phyloP scores from a whole-genome alignment of 2,888 invertebrate species.

The Tanaodytes sp. region DNA sequence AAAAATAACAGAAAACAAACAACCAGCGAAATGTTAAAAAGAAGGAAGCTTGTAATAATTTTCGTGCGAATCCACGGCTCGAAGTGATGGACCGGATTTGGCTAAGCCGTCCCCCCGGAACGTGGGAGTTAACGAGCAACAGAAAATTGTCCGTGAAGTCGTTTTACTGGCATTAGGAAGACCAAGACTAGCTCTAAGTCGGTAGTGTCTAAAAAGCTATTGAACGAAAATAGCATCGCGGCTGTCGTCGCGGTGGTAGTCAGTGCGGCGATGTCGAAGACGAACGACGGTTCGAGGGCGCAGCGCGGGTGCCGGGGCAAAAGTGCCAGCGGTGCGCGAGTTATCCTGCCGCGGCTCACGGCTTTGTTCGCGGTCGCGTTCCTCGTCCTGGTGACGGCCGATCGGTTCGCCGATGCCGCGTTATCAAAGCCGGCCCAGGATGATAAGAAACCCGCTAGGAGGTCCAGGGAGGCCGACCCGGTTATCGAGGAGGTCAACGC shows the following conservation, averaged over 20 bases:
- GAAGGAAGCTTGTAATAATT: too few relatives aligned
- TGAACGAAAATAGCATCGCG: slow-evolving; percentile 70
- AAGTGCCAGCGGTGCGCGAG: slow-evolving; percentile 59
- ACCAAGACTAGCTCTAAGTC: slow-evolving; percentile 52
- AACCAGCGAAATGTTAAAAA: too few relatives aligned
- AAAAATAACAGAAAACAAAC: too few relatives aligned
- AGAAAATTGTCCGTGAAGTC: slow-evolving; percentile 52
- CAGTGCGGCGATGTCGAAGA: slow-evolving; percentile 73
- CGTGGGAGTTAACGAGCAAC: slow-evolving; percentile 45
- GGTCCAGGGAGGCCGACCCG: slow-evolving; percentile 76
- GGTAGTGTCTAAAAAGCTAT: slow-evolving; percentile 64
- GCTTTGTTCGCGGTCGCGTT: slow-evolving; percentile 57
- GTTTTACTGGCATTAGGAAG: slow-evolving; percentile 56
- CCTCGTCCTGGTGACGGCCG: slow-evolving; percentile 57
- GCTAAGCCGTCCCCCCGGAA: slow-evolving; percentile 27
- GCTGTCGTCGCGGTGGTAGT: slow-evolving; percentile 65
- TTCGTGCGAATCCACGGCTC: too few relatives aligned
- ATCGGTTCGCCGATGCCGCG: slow-evolving; percentile 57
- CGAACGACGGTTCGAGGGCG: slow-evolving; percentile 72
- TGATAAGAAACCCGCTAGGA: slow-evolving; percentile 57
- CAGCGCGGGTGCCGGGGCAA: slow-evolving; percentile 69
- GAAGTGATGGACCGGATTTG: slow-evolving; percentile 49
- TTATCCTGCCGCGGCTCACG: slow-evolving; percentile 56
- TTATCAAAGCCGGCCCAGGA: slow-evolving; percentile 44
- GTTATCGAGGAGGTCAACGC: slow-evolving; percentile 95